Evolutionary conservation across 2,797 vertebrate genomes (phyloP).

Genomic region (Phataginus tricuspis): DNA sequence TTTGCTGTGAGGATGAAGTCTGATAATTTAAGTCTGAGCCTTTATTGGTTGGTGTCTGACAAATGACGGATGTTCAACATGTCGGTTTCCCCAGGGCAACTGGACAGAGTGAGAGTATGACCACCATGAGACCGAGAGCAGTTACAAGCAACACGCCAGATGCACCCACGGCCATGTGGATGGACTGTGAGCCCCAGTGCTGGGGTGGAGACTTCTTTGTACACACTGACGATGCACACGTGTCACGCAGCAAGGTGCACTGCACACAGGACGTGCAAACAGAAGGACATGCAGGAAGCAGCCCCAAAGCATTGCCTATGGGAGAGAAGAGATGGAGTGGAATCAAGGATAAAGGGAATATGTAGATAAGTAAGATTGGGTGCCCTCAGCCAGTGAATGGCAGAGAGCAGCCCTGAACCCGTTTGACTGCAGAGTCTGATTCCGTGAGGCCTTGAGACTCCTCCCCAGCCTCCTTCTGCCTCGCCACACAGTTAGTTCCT

Average conservation of each 20-base stretch:
- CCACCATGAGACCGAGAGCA: neutral
- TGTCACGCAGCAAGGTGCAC: neutral
- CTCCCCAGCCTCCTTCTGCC: neutral
- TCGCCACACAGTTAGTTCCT: too few relatives aligned
- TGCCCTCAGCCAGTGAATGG: neutral
- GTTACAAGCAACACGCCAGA: neutral
- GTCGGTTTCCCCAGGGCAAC: neutral
- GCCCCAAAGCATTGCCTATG: neutral
- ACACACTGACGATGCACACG: neutral
- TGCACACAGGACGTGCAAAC: fast-evolving
- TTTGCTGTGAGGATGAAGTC: neutral
- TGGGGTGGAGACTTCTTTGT: neutral
- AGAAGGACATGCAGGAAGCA: neutral
- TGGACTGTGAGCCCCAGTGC: neutral
- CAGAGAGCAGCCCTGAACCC: fast-evolving
- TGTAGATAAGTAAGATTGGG: fast-evolving
- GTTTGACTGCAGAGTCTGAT: neutral
- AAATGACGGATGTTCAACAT: neutral
- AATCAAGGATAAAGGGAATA: neutral
- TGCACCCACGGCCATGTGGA: fast-evolving
- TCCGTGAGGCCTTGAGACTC: neutral
- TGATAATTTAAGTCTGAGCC: neutral
- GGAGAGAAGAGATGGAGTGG: neutral
- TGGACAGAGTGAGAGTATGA: neutral
- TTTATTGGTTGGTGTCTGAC: neutral